These are phyloP conservation scores for Lycopodina hypogea DNA, from an alignment of 37 sponge, comb jelly and placozoan genomes.

Conservation along the genomic window DNA sequence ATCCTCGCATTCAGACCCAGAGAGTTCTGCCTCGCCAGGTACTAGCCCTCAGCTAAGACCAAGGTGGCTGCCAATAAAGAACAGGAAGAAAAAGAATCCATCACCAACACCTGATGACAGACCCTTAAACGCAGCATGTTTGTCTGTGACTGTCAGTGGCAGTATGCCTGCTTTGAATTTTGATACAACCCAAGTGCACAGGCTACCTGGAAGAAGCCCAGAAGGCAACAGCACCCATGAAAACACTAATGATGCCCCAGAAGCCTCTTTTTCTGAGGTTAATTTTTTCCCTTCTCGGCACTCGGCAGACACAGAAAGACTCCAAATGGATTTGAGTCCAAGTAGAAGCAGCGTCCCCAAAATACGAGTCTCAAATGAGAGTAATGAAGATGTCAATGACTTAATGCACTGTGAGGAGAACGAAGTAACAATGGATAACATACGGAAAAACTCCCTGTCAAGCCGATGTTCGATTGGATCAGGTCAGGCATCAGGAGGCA, in stretches of 20 bases:
- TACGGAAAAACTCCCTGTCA: constrained; percentile 53
- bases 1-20: constrained; percentile 27
- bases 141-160: background rate
- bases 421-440: background rate
- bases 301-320: too few relatives aligned
- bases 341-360: constrained; percentile 26
- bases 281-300: too few relatives aligned
- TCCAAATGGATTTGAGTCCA: too few relatives aligned
- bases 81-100: constrained; percentile 27
- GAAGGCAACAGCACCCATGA: background rate
- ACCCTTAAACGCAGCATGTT: background rate
- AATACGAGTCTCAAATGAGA: constrained; percentile 43
- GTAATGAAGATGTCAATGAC: background rate
- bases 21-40: constrained; percentile 3
- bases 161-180: constrained; percentile 1
- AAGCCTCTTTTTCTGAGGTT: too few relatives aligned
- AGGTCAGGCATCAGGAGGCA: constrained; percentile 1
- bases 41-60: constrained; percentile 12
- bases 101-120: background rate
- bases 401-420: background rate
- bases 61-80: constrained; percentile 26
- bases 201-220: constrained; percentile 32
- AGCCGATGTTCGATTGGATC: constrained; percentile 28
- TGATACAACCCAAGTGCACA: constrained; percentile 32
- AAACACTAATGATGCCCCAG: too few relatives aligned